Conservation (phyloP, 2,113 vertebrate species). For the Motacilla tschutschensis region DNA sequence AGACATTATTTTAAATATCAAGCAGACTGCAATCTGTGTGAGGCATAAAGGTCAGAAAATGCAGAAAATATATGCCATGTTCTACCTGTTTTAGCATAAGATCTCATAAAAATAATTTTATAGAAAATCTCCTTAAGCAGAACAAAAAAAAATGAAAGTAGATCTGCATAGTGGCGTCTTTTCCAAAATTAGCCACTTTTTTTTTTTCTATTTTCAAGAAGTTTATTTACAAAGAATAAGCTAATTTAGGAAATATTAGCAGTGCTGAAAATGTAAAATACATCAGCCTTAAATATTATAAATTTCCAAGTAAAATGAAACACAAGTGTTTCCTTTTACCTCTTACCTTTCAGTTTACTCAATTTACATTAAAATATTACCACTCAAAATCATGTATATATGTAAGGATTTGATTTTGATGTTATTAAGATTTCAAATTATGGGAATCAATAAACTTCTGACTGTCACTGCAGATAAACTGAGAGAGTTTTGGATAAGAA, state of each 20-base stretch:
- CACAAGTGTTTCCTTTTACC: neutral
- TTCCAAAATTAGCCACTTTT: neutral
- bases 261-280: neutral
- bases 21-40: neutral
- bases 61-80: neutral
- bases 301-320: neutral
- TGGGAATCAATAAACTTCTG: neutral
- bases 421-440: neutral
- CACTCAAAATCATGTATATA: neutral
- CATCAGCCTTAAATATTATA: neutral
- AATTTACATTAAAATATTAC: neutral
- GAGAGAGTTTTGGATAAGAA: neutral
- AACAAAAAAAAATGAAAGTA: neutral
- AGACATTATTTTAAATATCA: slow-evolving; percentile 56
- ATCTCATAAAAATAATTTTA: neutral
- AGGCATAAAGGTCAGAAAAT: slow-evolving; percentile 21
- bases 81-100: neutral
- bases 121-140: neutral
- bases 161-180: neutral
- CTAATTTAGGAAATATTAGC: neutral
- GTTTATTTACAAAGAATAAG: neutral
- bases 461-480: neutral
- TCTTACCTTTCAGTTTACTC: neutral
- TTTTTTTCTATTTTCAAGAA: neutral
- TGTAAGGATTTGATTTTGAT: neutral